Conservation (phyloP, 30 jellyfish, hydroid and myxozoan species). For the Aurelia aurita region DNA sequence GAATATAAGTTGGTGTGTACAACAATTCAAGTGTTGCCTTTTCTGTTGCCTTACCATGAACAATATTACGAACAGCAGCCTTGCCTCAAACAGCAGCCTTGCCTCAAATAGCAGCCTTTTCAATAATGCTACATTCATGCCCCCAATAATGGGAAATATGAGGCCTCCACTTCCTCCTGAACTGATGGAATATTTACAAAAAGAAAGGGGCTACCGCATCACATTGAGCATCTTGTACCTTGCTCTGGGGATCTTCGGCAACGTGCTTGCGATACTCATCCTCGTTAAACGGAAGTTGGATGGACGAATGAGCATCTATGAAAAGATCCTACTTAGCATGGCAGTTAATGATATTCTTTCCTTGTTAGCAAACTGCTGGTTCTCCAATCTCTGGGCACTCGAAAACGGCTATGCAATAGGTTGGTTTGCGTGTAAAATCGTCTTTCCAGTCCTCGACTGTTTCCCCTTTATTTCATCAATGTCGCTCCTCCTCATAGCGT, state of each 20-base stretch:
- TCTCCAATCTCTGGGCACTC: neutral
- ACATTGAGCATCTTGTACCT: neutral
- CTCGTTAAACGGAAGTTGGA: neutral
- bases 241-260: neutral
- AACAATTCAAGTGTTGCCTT: too few species aligned
- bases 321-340: constrained; percentile 1
- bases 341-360: neutral
- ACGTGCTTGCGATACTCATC: neutral
- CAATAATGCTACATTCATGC: too few species aligned
- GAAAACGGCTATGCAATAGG: neutral
- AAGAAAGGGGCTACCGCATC: neutral
- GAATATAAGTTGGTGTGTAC: too few species aligned
- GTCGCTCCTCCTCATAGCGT: neutral
- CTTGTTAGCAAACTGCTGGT: neutral
- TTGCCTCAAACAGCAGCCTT: too few species aligned
- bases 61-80: too few species aligned
- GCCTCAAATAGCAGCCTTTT: too few species aligned
- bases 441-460: neutral
- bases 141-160: too few species aligned
- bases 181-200: neutral
- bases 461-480: neutral
- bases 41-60: too few species aligned
- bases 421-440: neutral
- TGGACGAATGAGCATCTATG: neutral
- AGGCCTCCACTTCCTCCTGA: too few species aligned